Conservation (phyloP, 1,140 invertebrate species). For the Pseudomyrmex concolor region DNA sequence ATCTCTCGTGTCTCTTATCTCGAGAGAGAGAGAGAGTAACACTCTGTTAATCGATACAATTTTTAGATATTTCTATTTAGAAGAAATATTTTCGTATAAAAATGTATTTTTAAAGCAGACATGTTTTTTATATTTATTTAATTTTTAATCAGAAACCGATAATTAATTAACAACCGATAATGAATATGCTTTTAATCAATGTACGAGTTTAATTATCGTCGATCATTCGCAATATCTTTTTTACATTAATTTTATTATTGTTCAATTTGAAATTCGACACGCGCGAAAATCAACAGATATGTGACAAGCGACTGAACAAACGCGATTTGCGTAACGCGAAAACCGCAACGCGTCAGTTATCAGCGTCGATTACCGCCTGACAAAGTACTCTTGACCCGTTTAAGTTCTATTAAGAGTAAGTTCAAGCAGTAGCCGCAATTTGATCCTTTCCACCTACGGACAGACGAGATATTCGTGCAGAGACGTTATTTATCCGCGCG, state of each 20-base stretch:
- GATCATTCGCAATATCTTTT: neutral
- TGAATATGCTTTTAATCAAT: neutral
- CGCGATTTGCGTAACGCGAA: conserved; percentile 19
- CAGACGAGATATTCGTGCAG: neutral
- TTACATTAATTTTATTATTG: neutral
- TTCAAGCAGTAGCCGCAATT: conserved; percentile 17
- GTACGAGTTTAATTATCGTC: neutral
- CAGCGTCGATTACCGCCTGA: neutral
- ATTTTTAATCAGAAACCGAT: no score
- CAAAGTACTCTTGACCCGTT: conserved; percentile 68
- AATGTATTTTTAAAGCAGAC: no score
- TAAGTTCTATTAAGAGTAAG: conserved; percentile 49
- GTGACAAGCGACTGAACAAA: neutral
- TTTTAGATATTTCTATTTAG: no score
- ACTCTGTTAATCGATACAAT: no score
- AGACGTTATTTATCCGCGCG: neutral
- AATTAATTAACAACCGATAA: neutral
- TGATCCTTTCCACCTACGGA: conserved; percentile 18
- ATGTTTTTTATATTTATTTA: no score
- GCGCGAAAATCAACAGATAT: neutral
- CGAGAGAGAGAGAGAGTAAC: neutral
- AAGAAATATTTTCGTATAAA: no score
- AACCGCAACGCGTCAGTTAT: conserved; percentile 40
- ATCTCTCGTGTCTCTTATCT: neutral
- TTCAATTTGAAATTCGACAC: neutral